Conservation (phyloP, 1,140 invertebrate species). For the Leptinotarsa texana region DNA sequence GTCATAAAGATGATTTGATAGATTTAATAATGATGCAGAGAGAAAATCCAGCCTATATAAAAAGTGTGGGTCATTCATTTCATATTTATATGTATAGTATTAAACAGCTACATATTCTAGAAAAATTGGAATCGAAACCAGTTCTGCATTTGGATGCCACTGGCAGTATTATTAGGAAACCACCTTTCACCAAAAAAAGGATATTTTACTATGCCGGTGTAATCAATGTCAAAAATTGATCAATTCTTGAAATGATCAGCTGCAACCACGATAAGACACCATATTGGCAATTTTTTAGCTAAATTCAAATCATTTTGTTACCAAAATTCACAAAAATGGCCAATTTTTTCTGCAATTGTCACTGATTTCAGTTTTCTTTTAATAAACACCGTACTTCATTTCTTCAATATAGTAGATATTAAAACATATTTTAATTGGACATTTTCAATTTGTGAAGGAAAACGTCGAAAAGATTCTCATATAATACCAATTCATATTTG, state of each 20-base stretch:
- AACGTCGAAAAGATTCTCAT: too few species aligned
- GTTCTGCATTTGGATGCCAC: background rate
- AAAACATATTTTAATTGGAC: conserved; percentile 14
- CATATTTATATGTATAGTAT: conserved; percentile 11
- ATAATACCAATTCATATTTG: too few species aligned
- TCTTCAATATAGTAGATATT: conserved; percentile 23
- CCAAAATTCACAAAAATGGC: conserved; percentile 7
- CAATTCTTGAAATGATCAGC: conserved; percentile 18
- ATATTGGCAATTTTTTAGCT: too few species aligned
- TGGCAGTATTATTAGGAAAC: background rate
- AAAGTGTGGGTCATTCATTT: conserved; percentile 13
- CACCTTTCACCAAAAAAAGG: background rate
- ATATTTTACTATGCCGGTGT: background rate
- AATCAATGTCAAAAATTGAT: conserved; percentile 10
- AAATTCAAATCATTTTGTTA: conserved; percentile 18
- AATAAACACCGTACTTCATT: conserved; percentile 12
- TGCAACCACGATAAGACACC: background rate
- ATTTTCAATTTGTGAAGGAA: too few species aligned
- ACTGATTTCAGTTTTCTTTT: conserved; percentile 15
- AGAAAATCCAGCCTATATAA: conserved; percentile 13
- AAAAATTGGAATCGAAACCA: background rate
- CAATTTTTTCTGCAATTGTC: too few species aligned
- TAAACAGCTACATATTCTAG: conserved; percentile 13
- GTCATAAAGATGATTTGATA: conserved; percentile 15
- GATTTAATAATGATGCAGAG: conserved; percentile 22